A percentile compares a stretch with the other conserved stretches of the same genome.
These are phyloP conservation scores for Pontoporia blainvillei DNA, from an alignment of 2,113 vertebrate genomes.

Conservation along the genomic window DNA sequence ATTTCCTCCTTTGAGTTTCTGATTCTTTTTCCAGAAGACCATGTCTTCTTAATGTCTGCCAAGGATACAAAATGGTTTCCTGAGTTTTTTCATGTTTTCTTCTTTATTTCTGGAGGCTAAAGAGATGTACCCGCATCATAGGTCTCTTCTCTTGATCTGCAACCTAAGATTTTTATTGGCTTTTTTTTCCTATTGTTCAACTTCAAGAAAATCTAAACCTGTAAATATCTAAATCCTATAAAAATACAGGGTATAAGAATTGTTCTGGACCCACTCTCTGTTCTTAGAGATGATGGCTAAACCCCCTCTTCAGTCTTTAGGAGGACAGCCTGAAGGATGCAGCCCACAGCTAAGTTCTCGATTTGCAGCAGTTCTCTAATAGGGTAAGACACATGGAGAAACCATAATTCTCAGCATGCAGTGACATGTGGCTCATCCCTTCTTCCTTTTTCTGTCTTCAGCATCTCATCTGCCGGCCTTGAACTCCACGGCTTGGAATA, in stretches of 20 bases:
- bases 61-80: neutral
- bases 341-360: neutral
- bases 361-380: neutral
- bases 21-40: neutral
- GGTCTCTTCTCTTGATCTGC: neutral
- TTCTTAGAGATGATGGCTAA: neutral
- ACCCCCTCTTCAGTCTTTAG: neutral
- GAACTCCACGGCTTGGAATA: neutral
- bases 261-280: neutral
- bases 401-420: neutral
- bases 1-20: neutral
- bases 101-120: neutral
- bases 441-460: neutral
- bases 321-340: neutral
- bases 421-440: neutral
- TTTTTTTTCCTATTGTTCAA: neutral
- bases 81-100: fast-evolving
- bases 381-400: neutral
- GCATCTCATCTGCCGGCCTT: neutral
- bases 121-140: neutral
- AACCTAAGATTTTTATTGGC: neutral
- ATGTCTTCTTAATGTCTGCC: neutral
- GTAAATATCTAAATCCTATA: neutral
- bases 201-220: neutral
- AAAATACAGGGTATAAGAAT: neutral